These are phyloP conservation scores for Orchestia grillus DNA, from an alignment of 1,140 invertebrate species.

Conservation along the genomic window DNA sequence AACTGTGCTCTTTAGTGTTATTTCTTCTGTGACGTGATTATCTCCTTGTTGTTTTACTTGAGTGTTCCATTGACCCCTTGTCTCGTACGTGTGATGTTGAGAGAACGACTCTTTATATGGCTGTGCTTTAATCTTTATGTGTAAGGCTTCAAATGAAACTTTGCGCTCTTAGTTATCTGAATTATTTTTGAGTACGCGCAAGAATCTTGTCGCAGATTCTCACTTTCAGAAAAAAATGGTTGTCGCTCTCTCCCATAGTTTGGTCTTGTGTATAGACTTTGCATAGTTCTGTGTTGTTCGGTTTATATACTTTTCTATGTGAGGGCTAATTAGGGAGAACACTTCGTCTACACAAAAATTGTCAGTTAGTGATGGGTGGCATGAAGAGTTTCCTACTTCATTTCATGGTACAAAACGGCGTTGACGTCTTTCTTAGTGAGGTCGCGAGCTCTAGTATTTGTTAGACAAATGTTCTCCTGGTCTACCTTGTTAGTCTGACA, in stretches of 20 bases:
- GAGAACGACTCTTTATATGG: slow-evolving; percentile 48
- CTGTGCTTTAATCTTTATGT: slow-evolving; percentile 54
- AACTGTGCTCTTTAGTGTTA: slow-evolving; percentile 2
- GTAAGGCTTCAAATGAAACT: slow-evolving; percentile 39
- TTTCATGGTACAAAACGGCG: slow-evolving; percentile 49
- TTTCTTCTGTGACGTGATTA: slow-evolving; percentile 29
- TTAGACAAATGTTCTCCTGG: background rate
- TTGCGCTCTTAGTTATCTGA: background rate
- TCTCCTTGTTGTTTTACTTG: slow-evolving; percentile 40
- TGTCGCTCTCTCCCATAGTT: slow-evolving; percentile 12
- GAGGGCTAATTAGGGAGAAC: background rate
- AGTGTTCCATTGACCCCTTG: slow-evolving; percentile 11
- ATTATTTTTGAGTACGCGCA: slow-evolving; percentile 2
- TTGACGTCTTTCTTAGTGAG: background rate
- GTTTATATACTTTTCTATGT: background rate
- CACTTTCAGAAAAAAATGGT: background rate
- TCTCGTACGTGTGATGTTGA: slow-evolving; percentile 47
- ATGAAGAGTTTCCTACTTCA: background rate
- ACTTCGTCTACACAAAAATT: background rate
- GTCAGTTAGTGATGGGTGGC: background rate
- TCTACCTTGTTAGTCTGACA: background rate
- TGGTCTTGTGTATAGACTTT: background rate
- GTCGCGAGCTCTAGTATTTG: background rate
- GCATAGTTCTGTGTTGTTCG: background rate
- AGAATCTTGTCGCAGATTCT: slow-evolving; percentile 36